Evolutionary conservation across 2,797 vertebrate species (phyloP), one percentile per base, ranked within the genome.

Genomic region (Ctenopoma kingsleyae): DNA sequence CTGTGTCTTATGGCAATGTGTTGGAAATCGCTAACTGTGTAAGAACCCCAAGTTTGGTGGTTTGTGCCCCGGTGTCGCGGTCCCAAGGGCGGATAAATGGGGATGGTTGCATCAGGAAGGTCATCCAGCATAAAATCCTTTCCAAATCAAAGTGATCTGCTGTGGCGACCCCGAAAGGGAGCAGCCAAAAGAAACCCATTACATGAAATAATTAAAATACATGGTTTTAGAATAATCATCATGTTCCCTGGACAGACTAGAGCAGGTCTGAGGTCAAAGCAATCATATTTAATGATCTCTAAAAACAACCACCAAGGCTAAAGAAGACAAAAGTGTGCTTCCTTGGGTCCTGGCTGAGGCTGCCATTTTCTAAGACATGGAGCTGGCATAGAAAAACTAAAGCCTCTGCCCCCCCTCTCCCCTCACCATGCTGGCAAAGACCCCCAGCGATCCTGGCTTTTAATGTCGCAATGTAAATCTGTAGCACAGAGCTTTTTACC

Each of bases 381-480:
- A 85, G 63, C 76, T 88, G 81, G 81, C 80, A 88, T 10, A 63
- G 12, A 71, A 68, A 71, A 67, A 62, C 60, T 32, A 70, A 52
- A 76, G 46, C 61, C 60, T 41, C 62, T 11, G 69, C 17, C 27
- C 38, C 46, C 27, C 41, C 48, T 70, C 53, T 20, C 76, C 64
- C 78, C 43, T 62, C 58, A 43, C 47, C 69, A 57, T 8, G 30
- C 63, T 86, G 87, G 86, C 82, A 72, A 67, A 16, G 72, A 65
- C 84, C 85, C 77, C 60, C 69, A 84, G 84, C 84, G 80, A 85
- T 78, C 67, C 80, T 74, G 76, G 78, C 71, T 90, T 89, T 89
- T 87, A 90, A 91, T 91, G 89, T 90, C 5, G 62, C 79, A 86
- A 85, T 90, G 87, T 90, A 92, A 93, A 92, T 93, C 91, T 92